Percentiles rank a stretch among this genome's conserved stretches.
phyloP scores from a whole-genome alignment of 2,888 invertebrate species.

The Aplocera efformata region DNA sequence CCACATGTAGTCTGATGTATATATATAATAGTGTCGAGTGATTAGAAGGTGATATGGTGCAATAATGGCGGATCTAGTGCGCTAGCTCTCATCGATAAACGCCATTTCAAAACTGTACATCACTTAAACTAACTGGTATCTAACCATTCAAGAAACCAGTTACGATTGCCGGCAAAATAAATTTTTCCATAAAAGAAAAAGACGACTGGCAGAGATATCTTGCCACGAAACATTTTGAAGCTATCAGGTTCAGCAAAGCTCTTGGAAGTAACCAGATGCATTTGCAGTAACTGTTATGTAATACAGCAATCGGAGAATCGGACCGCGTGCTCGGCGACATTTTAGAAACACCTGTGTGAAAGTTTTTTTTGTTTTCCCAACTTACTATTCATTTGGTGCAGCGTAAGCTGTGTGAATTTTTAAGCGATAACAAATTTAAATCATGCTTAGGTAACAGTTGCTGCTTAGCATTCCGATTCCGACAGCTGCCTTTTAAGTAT shows the following conservation, averaged over 20 bases:
- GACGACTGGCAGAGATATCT: not conserved
- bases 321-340: slow-evolving; percentile 28
- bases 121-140: slow-evolving; percentile 16
- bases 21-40: slow-evolving; percentile 40
- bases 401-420: slow-evolving; percentile 25
- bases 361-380: slow-evolving; percentile 38
- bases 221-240: slow-evolving; percentile 2
- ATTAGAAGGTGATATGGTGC: slow-evolving; percentile 49
- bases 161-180: no score
- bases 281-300: slow-evolving; percentile 26
- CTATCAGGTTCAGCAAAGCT: not conserved
- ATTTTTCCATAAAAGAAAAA: not conserved
- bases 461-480: slow-evolving; percentile 13
- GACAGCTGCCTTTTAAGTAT: slow-evolving; percentile 5
- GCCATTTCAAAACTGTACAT: slow-evolving; percentile 33
- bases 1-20: slow-evolving; percentile 42
- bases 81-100: slow-evolving; percentile 33
- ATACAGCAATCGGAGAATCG: slow-evolving; percentile 26
- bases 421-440: slow-evolving; percentile 10
- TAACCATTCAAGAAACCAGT: not conserved
- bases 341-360: slow-evolving; percentile 38
- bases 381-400: slow-evolving; percentile 26
- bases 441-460: slow-evolving; percentile 13
- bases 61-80: slow-evolving; percentile 45
- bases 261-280: slow-evolving; percentile 8